Base-by-base conservation (phyloP, 2,113 vertebrate genomes). In the Zapus hudsonius region DNA sequence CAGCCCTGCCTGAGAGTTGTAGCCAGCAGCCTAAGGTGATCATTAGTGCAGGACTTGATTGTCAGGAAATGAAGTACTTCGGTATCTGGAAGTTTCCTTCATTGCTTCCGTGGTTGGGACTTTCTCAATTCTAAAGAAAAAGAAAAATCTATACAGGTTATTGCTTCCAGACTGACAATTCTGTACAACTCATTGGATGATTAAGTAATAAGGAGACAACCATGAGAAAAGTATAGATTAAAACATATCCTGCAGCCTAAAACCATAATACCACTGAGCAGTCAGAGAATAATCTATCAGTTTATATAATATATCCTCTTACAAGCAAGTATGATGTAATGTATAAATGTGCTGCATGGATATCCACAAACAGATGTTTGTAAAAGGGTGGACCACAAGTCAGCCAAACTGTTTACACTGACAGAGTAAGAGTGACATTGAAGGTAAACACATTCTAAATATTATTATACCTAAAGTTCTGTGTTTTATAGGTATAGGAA, bases 1-100 rank as follows among this genome's bases (percentile, higher is more conserved):
- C 97, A 97, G 73, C 78, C 67, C 8, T 59, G 47, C 87, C 93
- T 95, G 78, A 92, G 82, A 72, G 73, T 89, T 74, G 75, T 89
- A 92, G 78, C 89, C 88, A 92, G 88, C 66, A 91, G 95, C 97
- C 96, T 93, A 74, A 97, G 89, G 96, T 97, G 67, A 94, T 96
- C 93, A 89, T 97, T 96, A 96, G 66, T 82, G 92, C 64, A 76
- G 89, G 83, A 90, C 96, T 95, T 96, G 83, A 95, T 94, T 95
- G 82, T 96, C 96, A 96, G 95, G 67, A 97, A 96, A 96, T 94
- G 94, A 96, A 96, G 92, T 91, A 55, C 82, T 74, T 15, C 89
- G 81, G 87, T 88, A 20, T 88, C 91, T 94, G 70, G 89, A 92
- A 82, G 38, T 84, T 78, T 95, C 90, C 95, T 95, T 84, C 85